Base-by-base conservation (phyloP, 2,797 vertebrate genomes). In the Cirrhinus mrigala region DNA sequence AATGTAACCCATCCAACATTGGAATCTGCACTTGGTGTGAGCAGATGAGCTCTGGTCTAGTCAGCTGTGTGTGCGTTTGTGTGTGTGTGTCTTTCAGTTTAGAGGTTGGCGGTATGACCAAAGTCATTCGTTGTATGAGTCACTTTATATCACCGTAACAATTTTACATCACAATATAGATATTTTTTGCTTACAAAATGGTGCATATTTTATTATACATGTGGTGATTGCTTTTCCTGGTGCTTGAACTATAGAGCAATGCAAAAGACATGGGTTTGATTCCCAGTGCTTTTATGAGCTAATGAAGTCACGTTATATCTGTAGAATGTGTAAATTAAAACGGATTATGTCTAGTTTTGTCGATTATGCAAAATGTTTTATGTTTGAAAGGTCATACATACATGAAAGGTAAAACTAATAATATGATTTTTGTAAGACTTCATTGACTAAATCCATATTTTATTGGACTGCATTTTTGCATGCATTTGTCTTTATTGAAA, bases 1-100 rank as follows among this genome's bases (percentile, higher is more conserved):
- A 83, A 81, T 83, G 77, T 37, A 46, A 78, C 68, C 64, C 58
- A 79, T 75, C 54, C 71, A 74, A 76, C 68, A 48, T 33, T 33
- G 85, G 80, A 87, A 85, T 89, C 83, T 83, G 68, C 80, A 70
- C 56, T 75, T 89, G 79, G 24, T 76, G 80, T n/a, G 37, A 46
- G 71, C 84, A 81, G 82, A 79, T 82, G 79, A 54, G 78, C 77
- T 66, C 62, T 85, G 90, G 86, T 87, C 86, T 87, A 91, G 93
- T 94, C 94, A 94, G 93, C 94, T 95, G 93, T 91, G 89, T 58
- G 10, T 62, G 90, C 11, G 56, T 58, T 16, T 54, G 52, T 54
- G 52, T 94, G 94, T 91, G 89, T 56, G 6, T 75, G 71, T 75
- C 90, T 93, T 91, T 94, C 92, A 90, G 89, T 70, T 62, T n/a